Evolutionary conservation across 1,140 invertebrate species (phyloP).

Genomic region (Ericerus pela): DNA sequence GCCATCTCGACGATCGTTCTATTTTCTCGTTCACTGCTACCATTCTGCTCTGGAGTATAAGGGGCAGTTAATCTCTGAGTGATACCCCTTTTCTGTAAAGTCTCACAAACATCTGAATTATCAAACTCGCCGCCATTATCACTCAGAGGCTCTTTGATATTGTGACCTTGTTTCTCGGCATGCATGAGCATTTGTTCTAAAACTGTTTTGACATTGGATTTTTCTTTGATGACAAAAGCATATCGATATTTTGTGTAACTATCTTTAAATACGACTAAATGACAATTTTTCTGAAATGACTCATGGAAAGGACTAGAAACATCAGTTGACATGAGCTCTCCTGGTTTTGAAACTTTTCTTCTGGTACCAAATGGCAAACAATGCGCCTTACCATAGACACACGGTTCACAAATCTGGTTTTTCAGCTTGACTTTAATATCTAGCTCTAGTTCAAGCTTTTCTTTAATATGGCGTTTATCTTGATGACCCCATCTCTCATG

Average conservation of each 20-base stretch:
- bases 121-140: constrained; percentile 25
- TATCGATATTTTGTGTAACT: constrained; percentile 26
- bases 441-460: constrained; percentile 20
- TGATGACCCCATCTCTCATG: constrained; percentile 26
- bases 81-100: constrained; percentile 22
- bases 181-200: too few species aligned
- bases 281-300: constrained; percentile 24
- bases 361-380: constrained; percentile 26
- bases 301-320: constrained; percentile 26
- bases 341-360: constrained; percentile 20
- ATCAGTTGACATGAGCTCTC: constrained; percentile 26
- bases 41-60: constrained; percentile 18
- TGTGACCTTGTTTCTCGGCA: too few species aligned
- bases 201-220: constrained; percentile 24
- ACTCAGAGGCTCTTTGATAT: constrained; percentile 25
- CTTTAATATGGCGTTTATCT: constrained; percentile 24
- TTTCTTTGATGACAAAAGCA: constrained; percentile 24
- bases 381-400: constrained; percentile 26
- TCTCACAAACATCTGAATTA: constrained; percentile 23
- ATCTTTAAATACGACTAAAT: constrained; percentile 27
- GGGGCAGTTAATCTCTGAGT: constrained; percentile 16
- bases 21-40: constrained; percentile 30
- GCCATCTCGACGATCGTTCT: constrained; percentile 25
- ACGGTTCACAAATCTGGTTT: constrained; percentile 25
- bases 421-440: constrained; percentile 20